A percentile compares a stretch with the other conserved stretches of the same genome.
Evolutionary conservation across 2,113 vertebrate species (phyloP).

Genomic region (Columba janthina): DNA sequence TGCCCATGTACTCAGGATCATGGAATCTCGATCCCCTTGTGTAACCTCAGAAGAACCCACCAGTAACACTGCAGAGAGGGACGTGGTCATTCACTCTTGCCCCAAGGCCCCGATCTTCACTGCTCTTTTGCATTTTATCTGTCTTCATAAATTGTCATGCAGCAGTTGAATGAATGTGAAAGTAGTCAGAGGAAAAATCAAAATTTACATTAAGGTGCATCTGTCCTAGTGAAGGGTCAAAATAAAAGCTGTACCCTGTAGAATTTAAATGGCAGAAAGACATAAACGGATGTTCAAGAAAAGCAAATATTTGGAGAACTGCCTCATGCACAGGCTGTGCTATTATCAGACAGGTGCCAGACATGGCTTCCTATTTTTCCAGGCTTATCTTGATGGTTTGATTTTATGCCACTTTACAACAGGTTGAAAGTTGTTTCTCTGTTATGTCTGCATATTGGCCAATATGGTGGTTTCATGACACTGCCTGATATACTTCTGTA

Average conservation of each 20-base stretch:
- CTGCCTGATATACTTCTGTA: not conserved
- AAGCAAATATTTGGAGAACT: not conserved
- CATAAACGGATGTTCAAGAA: not conserved
- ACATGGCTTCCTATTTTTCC: not conserved
- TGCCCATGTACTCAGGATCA: not conserved
- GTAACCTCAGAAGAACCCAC: not conserved
- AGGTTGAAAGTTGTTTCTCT: not conserved
- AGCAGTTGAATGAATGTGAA: not conserved
- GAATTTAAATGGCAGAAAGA: not conserved
- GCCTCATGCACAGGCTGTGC: not conserved
- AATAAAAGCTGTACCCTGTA: not conserved
- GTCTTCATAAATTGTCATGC: not conserved
- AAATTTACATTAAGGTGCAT: not conserved
- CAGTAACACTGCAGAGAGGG: not conserved
- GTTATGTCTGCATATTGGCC: not conserved
- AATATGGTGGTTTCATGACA: not conserved
- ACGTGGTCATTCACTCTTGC: not conserved
- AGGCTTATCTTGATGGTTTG: not conserved
- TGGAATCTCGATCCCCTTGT: not conserved
- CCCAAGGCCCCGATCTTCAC: not conserved
- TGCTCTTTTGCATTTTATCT: not conserved
- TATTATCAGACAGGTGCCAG: not conserved
- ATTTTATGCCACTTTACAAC: not conserved
- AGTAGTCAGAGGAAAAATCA: not conserved
- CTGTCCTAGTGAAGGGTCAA: not conserved